Conservation (phyloP, 1,140 invertebrate genomes). For the Hycleus cichorii region DNA sequence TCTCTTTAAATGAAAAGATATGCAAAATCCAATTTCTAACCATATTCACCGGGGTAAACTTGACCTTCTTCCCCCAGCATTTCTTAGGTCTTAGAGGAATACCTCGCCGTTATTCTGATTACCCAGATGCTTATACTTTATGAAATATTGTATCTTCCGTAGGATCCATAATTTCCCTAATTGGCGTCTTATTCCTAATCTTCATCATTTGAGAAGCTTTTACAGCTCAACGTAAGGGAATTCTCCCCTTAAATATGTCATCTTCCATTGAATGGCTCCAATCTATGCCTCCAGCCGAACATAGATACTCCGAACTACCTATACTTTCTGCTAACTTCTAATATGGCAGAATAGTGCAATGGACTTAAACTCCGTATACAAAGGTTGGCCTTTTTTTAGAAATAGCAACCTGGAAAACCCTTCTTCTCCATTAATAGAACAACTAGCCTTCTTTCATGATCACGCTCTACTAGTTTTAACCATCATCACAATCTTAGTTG, state of each 20-base stretch:
- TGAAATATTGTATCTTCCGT: constrained; percentile 61
- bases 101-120: constrained; percentile 66
- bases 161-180: constrained; percentile 51
- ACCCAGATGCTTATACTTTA: constrained; percentile 53
- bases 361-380: constrained; percentile 54
- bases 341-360: constrained; percentile 50
- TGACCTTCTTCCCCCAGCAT: constrained; percentile 72
- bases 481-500: constrained; percentile 51
- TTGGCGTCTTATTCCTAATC: constrained; percentile 49
- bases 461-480: constrained; percentile 50
- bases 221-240: constrained; percentile 36
- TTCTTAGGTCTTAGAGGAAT: constrained; percentile 66
- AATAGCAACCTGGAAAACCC: constrained; percentile 40
- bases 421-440: constrained; percentile 47
- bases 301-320: constrained; percentile 49
- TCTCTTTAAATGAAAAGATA: constrained; percentile 46
- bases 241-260: constrained; percentile 42
- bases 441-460: constrained; percentile 54
- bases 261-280: constrained; percentile 54
- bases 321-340: constrained; percentile 47
- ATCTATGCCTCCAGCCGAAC: constrained; percentile 47
- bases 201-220: constrained; percentile 48
- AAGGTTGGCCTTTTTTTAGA: constrained; percentile 47
- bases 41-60: constrained; percentile 62
- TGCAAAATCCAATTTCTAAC: constrained; percentile 53